phyloP scores from a whole-genome alignment of 2,113 vertebrate species.

The Tricholaema leucomelas region DNA sequence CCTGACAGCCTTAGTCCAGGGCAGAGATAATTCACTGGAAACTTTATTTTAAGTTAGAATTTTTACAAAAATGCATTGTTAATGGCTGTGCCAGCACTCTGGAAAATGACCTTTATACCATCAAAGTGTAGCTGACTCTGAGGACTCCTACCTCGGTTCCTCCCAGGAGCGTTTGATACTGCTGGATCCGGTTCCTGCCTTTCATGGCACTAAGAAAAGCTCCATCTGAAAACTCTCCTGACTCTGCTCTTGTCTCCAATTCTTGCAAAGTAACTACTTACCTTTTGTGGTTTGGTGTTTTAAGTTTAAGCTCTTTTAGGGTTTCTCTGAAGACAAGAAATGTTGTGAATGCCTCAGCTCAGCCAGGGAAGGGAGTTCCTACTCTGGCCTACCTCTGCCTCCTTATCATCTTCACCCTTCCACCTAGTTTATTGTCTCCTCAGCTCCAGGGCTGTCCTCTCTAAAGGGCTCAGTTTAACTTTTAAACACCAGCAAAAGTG shows the following conservation, averaged over 20 bases:
- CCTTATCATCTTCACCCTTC: background rate
- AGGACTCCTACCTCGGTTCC: accelerated
- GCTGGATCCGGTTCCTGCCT: accelerated
- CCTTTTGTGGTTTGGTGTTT: background rate
- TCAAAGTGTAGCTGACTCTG: background rate
- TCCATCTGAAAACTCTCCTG: background rate
- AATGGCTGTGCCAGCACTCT: background rate
- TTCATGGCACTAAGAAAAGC: background rate
- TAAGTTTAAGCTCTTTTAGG: background rate
- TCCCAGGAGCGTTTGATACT: background rate
- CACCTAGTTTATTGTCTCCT: background rate
- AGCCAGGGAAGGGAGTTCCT: background rate
- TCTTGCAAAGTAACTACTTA: background rate
- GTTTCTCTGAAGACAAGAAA: background rate
- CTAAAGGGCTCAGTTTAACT: background rate
- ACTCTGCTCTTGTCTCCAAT: background rate
- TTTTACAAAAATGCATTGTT: background rate
- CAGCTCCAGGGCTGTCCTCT: background rate
- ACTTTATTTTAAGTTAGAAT: background rate
- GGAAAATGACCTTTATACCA: background rate
- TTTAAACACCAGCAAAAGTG: background rate
- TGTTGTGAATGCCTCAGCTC: background rate
- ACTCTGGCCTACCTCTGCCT: background rate
- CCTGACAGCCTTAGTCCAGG: background rate
- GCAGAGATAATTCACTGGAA: background rate